Conservation (phyloP, 37 sponge, comb jelly and placozoan species). For the Crambe crambe region DNA sequence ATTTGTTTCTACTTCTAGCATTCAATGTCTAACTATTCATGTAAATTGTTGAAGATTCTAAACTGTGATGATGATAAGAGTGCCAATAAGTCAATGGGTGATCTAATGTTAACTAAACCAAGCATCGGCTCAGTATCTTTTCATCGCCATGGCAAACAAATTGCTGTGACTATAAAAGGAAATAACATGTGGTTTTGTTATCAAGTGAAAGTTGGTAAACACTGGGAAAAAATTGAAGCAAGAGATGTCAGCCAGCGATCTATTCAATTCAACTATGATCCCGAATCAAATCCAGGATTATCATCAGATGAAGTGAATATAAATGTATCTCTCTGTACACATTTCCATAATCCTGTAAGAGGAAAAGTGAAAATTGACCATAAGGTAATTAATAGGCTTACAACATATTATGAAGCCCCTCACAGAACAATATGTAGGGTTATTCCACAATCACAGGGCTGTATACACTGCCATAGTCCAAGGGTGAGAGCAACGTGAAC, state of each 20-base stretch:
- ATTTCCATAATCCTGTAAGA: constrained; percentile 24
- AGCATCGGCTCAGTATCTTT: constrained; percentile 16
- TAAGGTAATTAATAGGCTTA: too few relatives aligned
- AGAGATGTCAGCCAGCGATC: constrained; percentile 19
- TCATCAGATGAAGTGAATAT: background rate
- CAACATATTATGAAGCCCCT: too few relatives aligned
- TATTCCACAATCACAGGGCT: too few relatives aligned
- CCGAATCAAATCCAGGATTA: background rate
- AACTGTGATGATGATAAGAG: background rate
- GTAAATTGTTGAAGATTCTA: background rate
- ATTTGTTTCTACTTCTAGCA: too few relatives aligned
- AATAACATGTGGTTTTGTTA: constrained; percentile 51
- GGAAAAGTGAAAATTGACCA: constrained; percentile 1
- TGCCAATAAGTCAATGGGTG: background rate
- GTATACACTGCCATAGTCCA: too few relatives aligned
- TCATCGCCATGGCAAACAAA: constrained; percentile 41
- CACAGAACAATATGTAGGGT: too few relatives aligned
- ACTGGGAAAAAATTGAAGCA: background rate
- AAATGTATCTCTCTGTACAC: constrained; percentile 18
- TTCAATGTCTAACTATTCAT: background rate
- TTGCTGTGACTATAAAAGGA: constrained; percentile 28
- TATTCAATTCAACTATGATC: constrained; percentile 33
- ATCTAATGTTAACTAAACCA: constrained; percentile 6
- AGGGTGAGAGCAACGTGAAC: too few relatives aligned
- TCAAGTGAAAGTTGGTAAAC: constrained; percentile 2